Evolutionary conservation across 1,140 invertebrate genomes (phyloP).

Genomic region (Plectus sambesii): DNA sequence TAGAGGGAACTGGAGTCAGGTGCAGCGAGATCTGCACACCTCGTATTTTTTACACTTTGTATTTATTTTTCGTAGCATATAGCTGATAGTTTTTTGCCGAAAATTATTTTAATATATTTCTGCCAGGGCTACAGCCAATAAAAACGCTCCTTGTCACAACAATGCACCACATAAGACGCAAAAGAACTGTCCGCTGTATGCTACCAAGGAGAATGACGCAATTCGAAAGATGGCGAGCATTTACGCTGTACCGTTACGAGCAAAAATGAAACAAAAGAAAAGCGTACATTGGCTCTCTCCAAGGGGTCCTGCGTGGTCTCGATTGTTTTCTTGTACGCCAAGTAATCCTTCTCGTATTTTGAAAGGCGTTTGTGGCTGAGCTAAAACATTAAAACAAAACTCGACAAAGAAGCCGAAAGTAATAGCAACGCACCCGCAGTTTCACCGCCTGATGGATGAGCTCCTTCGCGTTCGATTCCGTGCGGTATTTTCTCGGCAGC

Average conservation of each 20-base stretch:
- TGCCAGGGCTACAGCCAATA: too few relatives aligned
- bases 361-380: slow-evolving; percentile 65
- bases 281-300: slow-evolving; percentile 50
- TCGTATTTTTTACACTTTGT: too few relatives aligned
- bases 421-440: slow-evolving; percentile 60
- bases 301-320: slow-evolving; percentile 54
- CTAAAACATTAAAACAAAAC: slow-evolving; percentile 30
- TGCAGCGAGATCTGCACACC: too few relatives aligned
- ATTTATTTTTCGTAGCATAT: slow-evolving; percentile 1
- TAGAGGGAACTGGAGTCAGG: too few relatives aligned
- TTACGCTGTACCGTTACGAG: too few relatives aligned
- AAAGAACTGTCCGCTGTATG: too few relatives aligned
- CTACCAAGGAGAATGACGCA: too few relatives aligned
- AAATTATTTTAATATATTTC: slow-evolving; percentile 13
- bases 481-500: slow-evolving; percentile 85
- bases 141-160: too few relatives aligned
- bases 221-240: too few relatives aligned
- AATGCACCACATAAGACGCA: too few relatives aligned
- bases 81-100: slow-evolving; percentile 6
- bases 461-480: slow-evolving; percentile 71
- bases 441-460: slow-evolving; percentile 77
- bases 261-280: too few relatives aligned
- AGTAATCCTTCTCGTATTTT: slow-evolving; percentile 89
- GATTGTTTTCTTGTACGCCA: slow-evolving; percentile 60
- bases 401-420: not conserved